Percentiles rank a stretch among this genome's conserved stretches.
phyloP scores from a whole-genome alignment of 2,888 invertebrate species.

The Temnothorax rugatulus region DNA sequence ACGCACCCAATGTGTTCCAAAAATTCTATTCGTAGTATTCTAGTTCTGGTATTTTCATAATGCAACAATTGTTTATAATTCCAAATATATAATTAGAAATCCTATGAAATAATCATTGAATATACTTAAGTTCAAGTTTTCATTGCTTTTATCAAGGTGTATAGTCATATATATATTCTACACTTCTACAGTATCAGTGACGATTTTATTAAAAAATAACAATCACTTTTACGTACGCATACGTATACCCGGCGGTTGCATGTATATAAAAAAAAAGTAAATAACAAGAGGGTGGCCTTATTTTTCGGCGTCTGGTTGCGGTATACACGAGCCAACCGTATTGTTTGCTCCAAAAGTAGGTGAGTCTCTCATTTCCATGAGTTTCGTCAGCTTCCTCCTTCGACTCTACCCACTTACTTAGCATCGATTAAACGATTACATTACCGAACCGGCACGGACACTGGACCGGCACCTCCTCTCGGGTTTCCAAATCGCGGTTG shows the following conservation, averaged over 20 bases:
- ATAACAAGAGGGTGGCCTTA: neutral
- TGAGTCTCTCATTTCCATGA: slow-evolving; percentile 71
- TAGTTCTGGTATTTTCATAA: neutral
- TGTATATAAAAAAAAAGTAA: neutral
- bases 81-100: neutral
- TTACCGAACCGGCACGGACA: slow-evolving; percentile 61
- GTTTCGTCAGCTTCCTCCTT: slow-evolving; percentile 75
- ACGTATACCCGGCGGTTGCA: no score
- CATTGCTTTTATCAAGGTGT: neutral
- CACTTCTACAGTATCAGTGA: neutral
- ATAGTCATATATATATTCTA: neutral
- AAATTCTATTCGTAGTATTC: neutral
- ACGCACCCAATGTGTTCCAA: neutral
- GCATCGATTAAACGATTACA: slow-evolving; percentile 75
- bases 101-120: neutral
- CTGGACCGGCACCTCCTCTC: slow-evolving; percentile 56
- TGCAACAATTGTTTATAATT: neutral
- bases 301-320: slow-evolving; percentile 37
- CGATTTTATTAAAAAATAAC: slow-evolving; percentile 3
- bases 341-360: slow-evolving; percentile 66
- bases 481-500: slow-evolving; percentile 57
- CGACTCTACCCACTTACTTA: slow-evolving; percentile 65
- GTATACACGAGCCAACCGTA: slow-evolving; percentile 47
- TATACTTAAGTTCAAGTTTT: neutral
- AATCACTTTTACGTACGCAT: neutral